phyloP scores from a whole-genome alignment of 2,888 invertebrate species.

The Chrysomela aeneicollis region DNA sequence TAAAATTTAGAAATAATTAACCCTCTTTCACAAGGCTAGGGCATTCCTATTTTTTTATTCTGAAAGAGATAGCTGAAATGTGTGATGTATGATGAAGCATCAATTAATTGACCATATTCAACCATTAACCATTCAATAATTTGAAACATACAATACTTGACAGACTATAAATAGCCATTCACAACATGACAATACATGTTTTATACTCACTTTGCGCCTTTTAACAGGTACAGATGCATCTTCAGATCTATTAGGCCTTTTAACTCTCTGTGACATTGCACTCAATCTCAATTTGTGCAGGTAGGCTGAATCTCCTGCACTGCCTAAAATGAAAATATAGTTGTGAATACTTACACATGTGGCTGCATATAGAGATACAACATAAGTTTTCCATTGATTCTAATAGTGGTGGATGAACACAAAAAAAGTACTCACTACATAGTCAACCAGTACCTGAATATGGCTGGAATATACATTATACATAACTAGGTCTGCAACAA shows the following conservation, averaged over 20 bases:
- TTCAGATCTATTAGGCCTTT: slow-evolving; percentile 76
- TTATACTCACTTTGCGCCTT: slow-evolving; percentile 74
- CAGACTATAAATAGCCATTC: no score
- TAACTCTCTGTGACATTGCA: slow-evolving; percentile 80
- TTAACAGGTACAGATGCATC: slow-evolving; percentile 76
- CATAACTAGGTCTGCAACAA: slow-evolving; percentile 58
- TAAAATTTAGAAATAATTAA: no score
- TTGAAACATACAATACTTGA: no score
- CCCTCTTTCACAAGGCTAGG: no score
- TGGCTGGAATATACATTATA: slow-evolving; percentile 56
- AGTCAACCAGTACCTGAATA: slow-evolving; percentile 60
- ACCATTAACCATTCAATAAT: no score
- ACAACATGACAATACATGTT: background rate
- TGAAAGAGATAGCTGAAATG: no score
- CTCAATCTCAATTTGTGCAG: slow-evolving; percentile 59
- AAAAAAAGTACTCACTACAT: slow-evolving; percentile 67
- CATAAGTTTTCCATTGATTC: background rate
- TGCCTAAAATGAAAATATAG: slow-evolving; percentile 54
- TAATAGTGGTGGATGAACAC: slow-evolving; percentile 6
- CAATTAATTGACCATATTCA: background rate
- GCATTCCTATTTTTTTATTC: no score
- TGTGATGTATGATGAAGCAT: background rate
- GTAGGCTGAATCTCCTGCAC: slow-evolving; percentile 53
- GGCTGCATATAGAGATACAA: background rate
- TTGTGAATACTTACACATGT: background rate